Evolutionary conservation across 2,113 vertebrate species (phyloP).

Genomic region (Thryonomys swinderianus): DNA sequence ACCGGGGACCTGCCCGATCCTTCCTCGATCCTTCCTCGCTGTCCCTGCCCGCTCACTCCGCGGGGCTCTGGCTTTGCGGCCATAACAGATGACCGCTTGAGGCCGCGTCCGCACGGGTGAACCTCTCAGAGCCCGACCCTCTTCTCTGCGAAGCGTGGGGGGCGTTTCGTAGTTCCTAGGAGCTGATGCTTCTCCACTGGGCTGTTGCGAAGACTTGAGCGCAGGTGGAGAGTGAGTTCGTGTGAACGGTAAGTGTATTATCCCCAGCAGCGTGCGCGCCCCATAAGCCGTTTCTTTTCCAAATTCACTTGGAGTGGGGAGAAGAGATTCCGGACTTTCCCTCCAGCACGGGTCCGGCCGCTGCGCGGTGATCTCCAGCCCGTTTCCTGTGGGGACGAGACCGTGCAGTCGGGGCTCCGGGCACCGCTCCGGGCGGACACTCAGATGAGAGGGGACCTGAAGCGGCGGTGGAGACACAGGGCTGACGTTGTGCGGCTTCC

Average conservation of each 20-base stretch:
- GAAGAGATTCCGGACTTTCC: conserved; percentile 4
- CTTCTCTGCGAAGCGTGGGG: neutral
- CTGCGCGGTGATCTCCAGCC: neutral
- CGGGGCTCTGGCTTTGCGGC: neutral
- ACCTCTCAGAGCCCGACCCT: neutral
- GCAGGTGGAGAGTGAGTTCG: neutral
- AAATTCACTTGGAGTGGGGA: neutral
- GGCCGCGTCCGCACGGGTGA: neutral
- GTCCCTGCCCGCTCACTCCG: neutral
- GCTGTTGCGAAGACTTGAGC: neutral
- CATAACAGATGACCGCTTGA: neutral
- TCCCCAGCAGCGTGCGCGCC: too few relatives aligned
- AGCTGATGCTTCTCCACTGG: neutral
- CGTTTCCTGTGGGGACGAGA: neutral
- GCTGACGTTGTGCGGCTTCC: too few relatives aligned
- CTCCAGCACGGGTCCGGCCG: neutral
- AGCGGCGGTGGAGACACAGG: too few relatives aligned
- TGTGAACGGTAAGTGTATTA: neutral
- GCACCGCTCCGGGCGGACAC: neutral
- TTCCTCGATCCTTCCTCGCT: neutral
- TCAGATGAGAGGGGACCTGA: neutral
- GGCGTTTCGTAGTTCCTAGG: neutral
- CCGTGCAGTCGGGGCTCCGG: too few relatives aligned
- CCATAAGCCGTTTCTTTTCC: conserved; percentile 51
- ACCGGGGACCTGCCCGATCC: neutral